These are phyloP conservation scores for Anarhynchus alexandrinus DNA, from an alignment of 2,113 vertebrate genomes.

Conservation along the genomic window DNA sequence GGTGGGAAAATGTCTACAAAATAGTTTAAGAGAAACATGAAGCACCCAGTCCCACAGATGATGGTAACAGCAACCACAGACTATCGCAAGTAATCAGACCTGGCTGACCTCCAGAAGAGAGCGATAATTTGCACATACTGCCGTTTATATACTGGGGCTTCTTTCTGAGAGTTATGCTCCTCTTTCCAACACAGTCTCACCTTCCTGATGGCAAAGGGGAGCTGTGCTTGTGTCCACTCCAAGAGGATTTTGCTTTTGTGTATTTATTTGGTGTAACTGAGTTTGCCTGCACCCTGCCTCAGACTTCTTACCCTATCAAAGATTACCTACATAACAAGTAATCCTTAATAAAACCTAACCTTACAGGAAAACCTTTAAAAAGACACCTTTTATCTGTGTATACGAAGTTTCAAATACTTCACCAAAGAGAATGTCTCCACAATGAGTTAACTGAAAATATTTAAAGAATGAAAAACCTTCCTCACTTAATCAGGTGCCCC, in stretches of 20 bases:
- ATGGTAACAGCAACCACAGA: neutral
- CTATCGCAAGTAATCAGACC: neutral
- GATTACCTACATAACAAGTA: neutral
- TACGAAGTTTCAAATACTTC: neutral
- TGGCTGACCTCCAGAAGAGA: neutral
- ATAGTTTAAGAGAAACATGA: neutral
- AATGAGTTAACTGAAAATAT: neutral
- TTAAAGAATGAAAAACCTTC: neutral
- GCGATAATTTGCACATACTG: neutral
- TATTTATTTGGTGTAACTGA: neutral
- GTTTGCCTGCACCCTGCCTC: neutral
- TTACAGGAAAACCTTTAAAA: neutral
- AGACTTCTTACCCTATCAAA: neutral
- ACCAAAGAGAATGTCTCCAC: neutral
- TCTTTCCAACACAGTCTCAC: neutral
- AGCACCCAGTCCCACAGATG: neutral
- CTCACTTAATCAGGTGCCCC: neutral
- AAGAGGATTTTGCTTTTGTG: neutral
- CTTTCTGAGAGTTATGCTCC: neutral
- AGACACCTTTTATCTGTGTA: neutral
- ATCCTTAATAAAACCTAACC: neutral
- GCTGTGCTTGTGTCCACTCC: too few relatives aligned
- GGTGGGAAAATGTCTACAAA: neutral
- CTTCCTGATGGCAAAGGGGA: neutral
- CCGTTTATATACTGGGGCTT: neutral